Conservation (phyloP, 2,888 invertebrate genomes). For the Hydrotaea diabolus region DNA sequence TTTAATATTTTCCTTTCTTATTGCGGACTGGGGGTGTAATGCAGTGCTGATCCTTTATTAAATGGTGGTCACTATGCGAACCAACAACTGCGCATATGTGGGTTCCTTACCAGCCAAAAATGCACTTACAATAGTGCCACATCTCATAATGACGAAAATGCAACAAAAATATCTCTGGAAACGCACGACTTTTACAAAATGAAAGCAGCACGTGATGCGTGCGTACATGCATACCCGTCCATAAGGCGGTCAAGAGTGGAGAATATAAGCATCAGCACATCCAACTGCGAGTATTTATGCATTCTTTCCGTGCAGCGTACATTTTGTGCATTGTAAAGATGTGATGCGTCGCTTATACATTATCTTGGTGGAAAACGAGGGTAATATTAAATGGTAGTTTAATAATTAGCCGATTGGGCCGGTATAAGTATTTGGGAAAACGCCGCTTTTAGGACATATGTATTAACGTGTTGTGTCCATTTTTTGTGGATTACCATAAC, state of each 20-base stretch:
- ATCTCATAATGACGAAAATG: background rate
- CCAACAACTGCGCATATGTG: background rate
- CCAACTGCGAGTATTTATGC: background rate
- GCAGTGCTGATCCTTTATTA: background rate
- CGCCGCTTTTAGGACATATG: no score
- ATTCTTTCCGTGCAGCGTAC: no score
- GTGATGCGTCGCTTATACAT: no score
- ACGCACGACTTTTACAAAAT: no score
- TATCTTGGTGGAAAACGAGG: no score
- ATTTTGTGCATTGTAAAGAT: no score
- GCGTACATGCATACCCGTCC: background rate
- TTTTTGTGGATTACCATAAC: no score
- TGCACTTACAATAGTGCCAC: background rate
- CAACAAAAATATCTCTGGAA: background rate
- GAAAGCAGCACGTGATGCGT: background rate
- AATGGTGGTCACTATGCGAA: background rate
- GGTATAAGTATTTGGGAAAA: no score
- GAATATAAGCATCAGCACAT: background rate
- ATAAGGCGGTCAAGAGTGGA: background rate
- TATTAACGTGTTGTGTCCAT: no score
- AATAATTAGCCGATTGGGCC: no score
- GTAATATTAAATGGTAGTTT: no score
- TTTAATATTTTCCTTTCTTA: no score
- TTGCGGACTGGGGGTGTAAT: background rate
- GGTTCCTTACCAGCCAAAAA: background rate